Evolutionary conservation across 2,113 vertebrate species (phyloP).

Genomic region (Willisornis vidua): DNA sequence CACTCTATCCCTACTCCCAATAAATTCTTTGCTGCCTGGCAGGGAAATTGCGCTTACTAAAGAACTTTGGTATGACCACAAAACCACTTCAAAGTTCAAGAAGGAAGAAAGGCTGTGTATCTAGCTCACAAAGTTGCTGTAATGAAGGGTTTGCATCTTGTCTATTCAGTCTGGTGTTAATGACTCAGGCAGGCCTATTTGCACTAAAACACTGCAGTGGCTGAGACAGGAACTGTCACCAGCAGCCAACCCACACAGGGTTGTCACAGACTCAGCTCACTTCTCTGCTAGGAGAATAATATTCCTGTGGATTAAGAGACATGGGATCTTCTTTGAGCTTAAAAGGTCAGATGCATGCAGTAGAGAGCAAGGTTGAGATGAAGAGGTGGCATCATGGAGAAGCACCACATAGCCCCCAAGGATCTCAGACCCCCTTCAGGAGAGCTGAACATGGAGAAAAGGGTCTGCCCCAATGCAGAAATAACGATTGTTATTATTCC

Average conservation of each 20-base stretch:
- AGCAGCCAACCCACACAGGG: not conserved
- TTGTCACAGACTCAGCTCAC: not conserved
- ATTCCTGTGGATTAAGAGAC: not conserved
- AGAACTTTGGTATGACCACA: not conserved
- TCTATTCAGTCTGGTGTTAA: not conserved
- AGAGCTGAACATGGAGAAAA: not conserved
- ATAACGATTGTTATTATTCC: not conserved
- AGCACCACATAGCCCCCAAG: accelerated
- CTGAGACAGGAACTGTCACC: not conserved
- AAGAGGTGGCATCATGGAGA: not conserved
- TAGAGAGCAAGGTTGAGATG: not conserved
- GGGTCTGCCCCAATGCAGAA: not conserved
- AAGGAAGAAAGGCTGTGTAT: not conserved
- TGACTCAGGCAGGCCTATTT: not conserved
- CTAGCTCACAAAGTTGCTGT: not conserved
- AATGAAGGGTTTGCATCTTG: not conserved
- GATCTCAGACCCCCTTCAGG: not conserved
- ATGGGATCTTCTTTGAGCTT: not conserved
- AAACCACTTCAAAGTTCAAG: constrained; percentile 28
- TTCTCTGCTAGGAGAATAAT: not conserved
- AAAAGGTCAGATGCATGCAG: accelerated
- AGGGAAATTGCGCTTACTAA: not conserved
- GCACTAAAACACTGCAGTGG: not conserved
- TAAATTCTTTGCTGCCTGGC: not conserved
- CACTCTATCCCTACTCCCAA: not conserved